Conservation (phyloP, 2,113 vertebrate genomes). For the Cichladusa arquata region DNA sequence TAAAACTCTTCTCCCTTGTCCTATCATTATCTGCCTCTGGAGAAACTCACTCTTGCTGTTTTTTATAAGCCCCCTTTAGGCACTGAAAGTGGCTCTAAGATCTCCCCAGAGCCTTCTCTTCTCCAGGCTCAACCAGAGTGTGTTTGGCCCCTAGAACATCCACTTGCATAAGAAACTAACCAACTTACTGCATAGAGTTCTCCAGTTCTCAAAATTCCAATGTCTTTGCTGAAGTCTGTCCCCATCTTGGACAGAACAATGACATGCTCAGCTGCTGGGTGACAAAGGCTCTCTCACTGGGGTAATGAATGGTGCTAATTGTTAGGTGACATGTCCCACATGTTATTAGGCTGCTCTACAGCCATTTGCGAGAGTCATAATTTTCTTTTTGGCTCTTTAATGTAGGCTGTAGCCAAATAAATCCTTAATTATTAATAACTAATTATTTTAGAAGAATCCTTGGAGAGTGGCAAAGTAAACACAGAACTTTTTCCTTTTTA, state of each 20-base stretch:
- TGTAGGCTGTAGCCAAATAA: constrained; percentile 16
- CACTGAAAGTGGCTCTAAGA: neutral
- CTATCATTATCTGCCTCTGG: neutral
- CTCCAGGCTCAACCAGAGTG: neutral
- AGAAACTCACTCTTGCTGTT: neutral
- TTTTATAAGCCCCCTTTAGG: neutral
- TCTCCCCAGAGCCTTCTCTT: neutral
- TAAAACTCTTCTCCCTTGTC: neutral
- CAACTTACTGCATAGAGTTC: neutral
- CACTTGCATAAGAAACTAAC: neutral
- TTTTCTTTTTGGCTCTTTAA: constrained; percentile 26
- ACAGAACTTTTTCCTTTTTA: neutral
- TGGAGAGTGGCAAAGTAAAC: neutral
- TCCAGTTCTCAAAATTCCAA: neutral
- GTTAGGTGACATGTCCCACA: constrained; percentile 32
- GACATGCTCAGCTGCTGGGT: neutral
- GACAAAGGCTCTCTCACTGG: constrained; percentile 34
- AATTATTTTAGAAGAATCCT: constrained; percentile 14
- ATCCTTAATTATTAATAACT: constrained; percentile 28
- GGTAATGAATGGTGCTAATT: constrained; percentile 42
- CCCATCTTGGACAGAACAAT: constrained; percentile 8
- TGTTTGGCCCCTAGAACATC: neutral
- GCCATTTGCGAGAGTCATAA: neutral
- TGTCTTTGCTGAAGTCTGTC: neutral
- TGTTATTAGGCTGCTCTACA: constrained; percentile 19